These are phyloP conservation scores for Oophaga pumilio DNA, from an alignment of 2,113 vertebrate species.

Conservation along the genomic window DNA sequence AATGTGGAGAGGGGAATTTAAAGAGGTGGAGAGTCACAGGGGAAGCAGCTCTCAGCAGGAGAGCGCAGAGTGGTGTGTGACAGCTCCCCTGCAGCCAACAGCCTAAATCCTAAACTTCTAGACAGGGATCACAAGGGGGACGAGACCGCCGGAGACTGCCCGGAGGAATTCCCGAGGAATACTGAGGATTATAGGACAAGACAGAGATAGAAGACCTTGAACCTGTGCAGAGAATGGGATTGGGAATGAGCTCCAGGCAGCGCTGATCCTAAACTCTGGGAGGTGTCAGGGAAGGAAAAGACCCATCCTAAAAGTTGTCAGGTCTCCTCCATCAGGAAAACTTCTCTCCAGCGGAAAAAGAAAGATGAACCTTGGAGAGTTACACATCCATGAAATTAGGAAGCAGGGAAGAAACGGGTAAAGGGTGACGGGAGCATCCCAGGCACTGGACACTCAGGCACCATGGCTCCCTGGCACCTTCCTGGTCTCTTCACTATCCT, in stretches of 20 bases:
- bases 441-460: background rate
- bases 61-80: conserved; percentile 27
- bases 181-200: background rate
- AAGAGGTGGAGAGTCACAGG: conserved; percentile 55
- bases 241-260: background rate
- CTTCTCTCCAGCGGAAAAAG: background rate
- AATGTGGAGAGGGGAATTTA: conserved; percentile 54
- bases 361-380: conserved; percentile 34
- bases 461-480: conserved; percentile 39
- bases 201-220: background rate
- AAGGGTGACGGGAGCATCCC: conserved; percentile 24
- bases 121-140: background rate
- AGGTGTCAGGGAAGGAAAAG: background rate
- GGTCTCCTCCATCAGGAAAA: background rate
- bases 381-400: conserved; percentile 33
- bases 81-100: conserved; percentile 3
- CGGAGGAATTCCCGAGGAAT: background rate
- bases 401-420: conserved; percentile 42
- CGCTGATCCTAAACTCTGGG: background rate
- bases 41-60: conserved; percentile 37
- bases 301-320: background rate
- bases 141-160: background rate
- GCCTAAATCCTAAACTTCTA: conserved; percentile 9
- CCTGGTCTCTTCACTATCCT: conserved; percentile 19
- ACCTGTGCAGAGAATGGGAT: background rate